These are phyloP conservation scores for Periophthalmodon schlosseri DNA, from an alignment of 2,113 vertebrate species.

Conservation along the genomic window DNA sequence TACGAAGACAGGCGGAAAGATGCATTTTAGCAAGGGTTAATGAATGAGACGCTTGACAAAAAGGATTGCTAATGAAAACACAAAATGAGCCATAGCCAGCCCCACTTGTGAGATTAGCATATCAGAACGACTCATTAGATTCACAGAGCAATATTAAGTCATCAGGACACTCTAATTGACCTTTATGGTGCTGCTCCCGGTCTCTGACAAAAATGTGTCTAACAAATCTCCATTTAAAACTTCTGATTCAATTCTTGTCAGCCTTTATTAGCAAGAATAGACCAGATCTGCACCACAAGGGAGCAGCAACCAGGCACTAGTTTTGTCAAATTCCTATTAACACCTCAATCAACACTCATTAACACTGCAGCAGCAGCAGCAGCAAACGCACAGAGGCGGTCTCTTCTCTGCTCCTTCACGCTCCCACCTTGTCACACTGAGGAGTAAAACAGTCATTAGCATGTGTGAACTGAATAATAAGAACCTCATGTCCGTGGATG, in stretches of 20 bases:
- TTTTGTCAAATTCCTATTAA: slow-evolving; percentile 61
- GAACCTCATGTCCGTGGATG: slow-evolving; percentile 17
- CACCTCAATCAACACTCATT: slow-evolving; percentile 67
- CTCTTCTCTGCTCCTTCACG: slow-evolving; percentile 23
- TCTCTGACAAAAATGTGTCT: slow-evolving; percentile 6
- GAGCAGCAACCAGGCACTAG: slow-evolving; percentile 17
- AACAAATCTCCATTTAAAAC: slow-evolving; percentile 13
- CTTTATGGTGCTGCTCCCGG: slow-evolving; percentile 17
- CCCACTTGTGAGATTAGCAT: slow-evolving; percentile 38
- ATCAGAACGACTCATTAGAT: slow-evolving; percentile 25
- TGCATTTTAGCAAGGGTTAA: slow-evolving; percentile 12
- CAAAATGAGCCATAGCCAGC: slow-evolving; percentile 43
- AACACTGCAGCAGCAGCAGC: slow-evolving; percentile 38
- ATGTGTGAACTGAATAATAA: slow-evolving; percentile 59
- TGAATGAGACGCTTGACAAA: slow-evolving; percentile 19
- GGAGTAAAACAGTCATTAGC: slow-evolving; percentile 47
- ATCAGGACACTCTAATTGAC: slow-evolving; percentile 41
- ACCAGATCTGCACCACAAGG: slow-evolving; percentile 24
- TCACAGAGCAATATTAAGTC: slow-evolving; percentile 29
- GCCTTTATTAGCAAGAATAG: slow-evolving; percentile 27
- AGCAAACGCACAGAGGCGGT: slow-evolving; percentile 24
- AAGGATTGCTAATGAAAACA: slow-evolving; percentile 34
- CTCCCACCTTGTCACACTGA: slow-evolving; percentile 39
- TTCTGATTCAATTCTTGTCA: slow-evolving; percentile 1
- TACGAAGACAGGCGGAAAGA: not conserved